Evolutionary conservation across 2,888 invertebrate species (phyloP).

Genomic region (Macrophya annulata): DNA sequence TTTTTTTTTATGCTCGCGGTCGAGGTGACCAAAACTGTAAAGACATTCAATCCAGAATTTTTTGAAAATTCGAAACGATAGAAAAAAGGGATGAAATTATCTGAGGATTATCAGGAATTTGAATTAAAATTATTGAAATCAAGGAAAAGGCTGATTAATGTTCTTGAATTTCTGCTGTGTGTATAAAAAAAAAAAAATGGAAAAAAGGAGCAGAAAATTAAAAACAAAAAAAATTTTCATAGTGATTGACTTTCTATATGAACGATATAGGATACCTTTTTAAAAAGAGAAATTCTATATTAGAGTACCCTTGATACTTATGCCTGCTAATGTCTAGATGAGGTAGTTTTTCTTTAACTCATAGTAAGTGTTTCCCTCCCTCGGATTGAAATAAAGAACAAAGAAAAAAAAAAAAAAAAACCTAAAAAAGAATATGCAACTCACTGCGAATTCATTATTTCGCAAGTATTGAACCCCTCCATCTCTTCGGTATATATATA

Average conservation of each 20-base stretch:
- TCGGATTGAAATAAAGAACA: neutral
- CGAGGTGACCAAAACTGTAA: neutral
- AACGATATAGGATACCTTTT: neutral
- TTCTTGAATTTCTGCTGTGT: no score
- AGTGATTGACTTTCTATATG: no score
- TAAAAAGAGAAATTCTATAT: neutral
- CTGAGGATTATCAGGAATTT: no score
- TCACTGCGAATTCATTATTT: constrained; percentile 27
- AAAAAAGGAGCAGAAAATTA: no score
- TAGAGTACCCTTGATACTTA: neutral
- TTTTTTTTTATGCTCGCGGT: no score
- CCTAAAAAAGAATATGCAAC: constrained; percentile 23
- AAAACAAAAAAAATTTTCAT: no score
- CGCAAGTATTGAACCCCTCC: neutral
- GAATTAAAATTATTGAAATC: no score
- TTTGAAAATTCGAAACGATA: no score
- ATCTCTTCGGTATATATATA: neutral
- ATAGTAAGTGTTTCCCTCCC: neutral
- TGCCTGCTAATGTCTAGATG: neutral
- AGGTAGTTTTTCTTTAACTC: neutral
- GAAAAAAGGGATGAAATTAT: no score
- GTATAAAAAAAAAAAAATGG: no score
- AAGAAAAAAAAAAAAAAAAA: neutral
- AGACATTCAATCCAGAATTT: no score
- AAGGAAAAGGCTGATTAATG: neutral